Base-by-base conservation (phyloP, 2,888 invertebrate genomes). In the Phyllotreta cruciferae region DNA sequence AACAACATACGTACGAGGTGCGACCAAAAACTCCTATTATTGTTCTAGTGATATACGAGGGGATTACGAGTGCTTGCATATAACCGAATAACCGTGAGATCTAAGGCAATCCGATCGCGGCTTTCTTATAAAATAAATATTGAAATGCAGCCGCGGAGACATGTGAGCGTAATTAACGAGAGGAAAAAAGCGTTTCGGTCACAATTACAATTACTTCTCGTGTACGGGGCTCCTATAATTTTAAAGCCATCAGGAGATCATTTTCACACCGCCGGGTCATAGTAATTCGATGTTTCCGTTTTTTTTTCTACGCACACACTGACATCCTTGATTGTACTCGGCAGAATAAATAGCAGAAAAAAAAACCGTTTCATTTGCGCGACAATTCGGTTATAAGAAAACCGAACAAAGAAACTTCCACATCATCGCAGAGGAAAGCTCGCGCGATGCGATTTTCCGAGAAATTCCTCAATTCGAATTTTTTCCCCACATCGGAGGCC, bases 281-380 rank as follows among this genome's bases (percentile, higher is more conserved):
- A 73, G 77, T 80, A 80, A 80, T 79, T 79, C 73, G 78, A 78
- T 76, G 77, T 76, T 79, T 80, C 80, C 80, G 79, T 80, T 80
- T 79, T 80, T 42, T 79, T 78, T 24, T 79, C 34, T 45, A 42
- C 50, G 56, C 52, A 47, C 34, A 61, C 61, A 64, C 56, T 39
- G 57, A 41, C 64, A 54, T 54, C 36, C 41, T 55, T 35, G 49
- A 49, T 49, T 49, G 49, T 56, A 24, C 24, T 24, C 24, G n/a
- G 24, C 24, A 24, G 47, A 57, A 57, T 37, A 50, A 10, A 49
- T 24, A 9, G 41, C 37, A 42, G 49, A 52, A 37, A 44, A 6
- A 52, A 44, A 52, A 52, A 50, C 10, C 50, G 50, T 50, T 50
- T 44, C 52, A 52, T 42, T 60, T 44, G 52, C 44, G 34, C 37